A percentile compares a stretch with the other conserved stretches of the same genome.
Conservation (phyloP, 1,140 invertebrate species). For the Drosophila leontia region DNA sequence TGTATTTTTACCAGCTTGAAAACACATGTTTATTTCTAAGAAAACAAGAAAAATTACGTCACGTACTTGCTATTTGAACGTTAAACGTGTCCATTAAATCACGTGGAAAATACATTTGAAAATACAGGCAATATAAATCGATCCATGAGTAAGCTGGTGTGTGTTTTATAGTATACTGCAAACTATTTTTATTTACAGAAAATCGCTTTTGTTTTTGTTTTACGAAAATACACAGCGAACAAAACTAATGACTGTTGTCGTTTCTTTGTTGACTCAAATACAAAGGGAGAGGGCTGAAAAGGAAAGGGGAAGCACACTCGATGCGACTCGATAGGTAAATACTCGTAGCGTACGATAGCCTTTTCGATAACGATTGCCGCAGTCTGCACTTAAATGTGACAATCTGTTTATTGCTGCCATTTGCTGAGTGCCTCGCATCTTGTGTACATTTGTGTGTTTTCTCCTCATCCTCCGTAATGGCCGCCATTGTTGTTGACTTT, state of each 20-base stretch:
- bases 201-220: background rate
- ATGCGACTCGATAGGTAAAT: conserved; percentile 33
- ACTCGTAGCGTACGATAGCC: conserved; percentile 9
- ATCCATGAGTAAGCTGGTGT: conserved; percentile 5
- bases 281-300: background rate
- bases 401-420: conserved; percentile 45
- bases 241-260: background rate
- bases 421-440: conserved; percentile 16
- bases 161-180: conserved; percentile 4
- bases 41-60: conserved; percentile 3
- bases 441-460: conserved; percentile 40
- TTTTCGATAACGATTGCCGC: conserved; percentile 34
- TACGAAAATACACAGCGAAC: conserved; percentile 6
- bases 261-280: conserved; percentile 1
- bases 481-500: conserved; percentile 52
- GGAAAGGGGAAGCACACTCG: background rate
- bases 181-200: conserved; percentile 6
- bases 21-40: background rate
- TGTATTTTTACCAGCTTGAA: background rate
- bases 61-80: conserved; percentile 24
- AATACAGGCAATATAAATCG: conserved; percentile 2
- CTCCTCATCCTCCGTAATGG: conserved; percentile 30
- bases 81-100: conserved; percentile 21
- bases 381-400: conserved; percentile 44
- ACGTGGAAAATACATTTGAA: conserved; percentile 16